Conservation (phyloP, 2,113 vertebrate genomes). For the Xiphias gladius region DNA sequence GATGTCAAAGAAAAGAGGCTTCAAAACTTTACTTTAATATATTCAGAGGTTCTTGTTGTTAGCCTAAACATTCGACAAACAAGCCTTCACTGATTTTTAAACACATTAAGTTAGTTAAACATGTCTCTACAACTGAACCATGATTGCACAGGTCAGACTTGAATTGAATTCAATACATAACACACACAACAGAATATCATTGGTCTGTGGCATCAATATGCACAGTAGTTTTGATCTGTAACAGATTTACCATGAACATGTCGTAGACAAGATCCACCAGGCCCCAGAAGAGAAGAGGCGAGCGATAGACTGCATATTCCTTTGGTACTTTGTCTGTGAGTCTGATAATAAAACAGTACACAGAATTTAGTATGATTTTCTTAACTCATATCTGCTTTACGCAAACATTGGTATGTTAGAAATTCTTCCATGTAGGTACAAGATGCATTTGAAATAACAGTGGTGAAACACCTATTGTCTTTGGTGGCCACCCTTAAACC, state of each 20-base stretch:
- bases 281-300: constrained; percentile 97
- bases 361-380: too few species aligned
- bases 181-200: neutral
- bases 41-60: too few species aligned
- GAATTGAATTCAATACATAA: neutral
- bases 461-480: neutral
- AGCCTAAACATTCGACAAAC: too few species aligned
- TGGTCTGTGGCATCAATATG: neutral
- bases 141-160: too few species aligned
- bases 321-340: constrained; percentile 93
- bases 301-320: constrained; percentile 95
- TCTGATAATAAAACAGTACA: constrained; percentile 74
- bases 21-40: too few species aligned
- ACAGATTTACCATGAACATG: constrained; percentile 94
- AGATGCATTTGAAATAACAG: too few species aligned
- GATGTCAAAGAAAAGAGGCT: too few species aligned
- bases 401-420: neutral
- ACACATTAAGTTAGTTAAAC: too few species aligned
- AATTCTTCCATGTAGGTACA: neutral
- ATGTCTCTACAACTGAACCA: too few species aligned
- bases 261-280: constrained; percentile 97
- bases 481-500: neutral
- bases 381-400: too few species aligned
- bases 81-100: too few species aligned
- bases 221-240: too few species aligned